Conservation (phyloP, 1,140 invertebrate species). For the Vanessa atalanta region DNA sequence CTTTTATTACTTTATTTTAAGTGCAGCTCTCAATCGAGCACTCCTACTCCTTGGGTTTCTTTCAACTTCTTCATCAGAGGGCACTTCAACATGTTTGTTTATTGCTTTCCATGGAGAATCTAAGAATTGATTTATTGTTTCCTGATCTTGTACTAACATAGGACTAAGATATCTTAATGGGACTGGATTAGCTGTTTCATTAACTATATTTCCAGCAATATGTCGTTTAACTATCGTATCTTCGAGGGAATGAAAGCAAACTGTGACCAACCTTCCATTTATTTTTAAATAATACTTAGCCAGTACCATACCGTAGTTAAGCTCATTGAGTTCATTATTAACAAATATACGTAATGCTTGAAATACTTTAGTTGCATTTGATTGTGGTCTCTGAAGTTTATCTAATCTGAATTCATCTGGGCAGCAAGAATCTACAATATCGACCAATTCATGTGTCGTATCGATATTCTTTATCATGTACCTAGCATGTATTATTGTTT, state of each 20-base stretch:
- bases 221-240: slow-evolving; percentile 97
- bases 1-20: slow-evolving; percentile 82
- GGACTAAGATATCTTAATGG: slow-evolving; percentile 85
- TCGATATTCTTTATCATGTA: slow-evolving; percentile 89
- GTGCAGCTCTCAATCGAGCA: slow-evolving; percentile 92
- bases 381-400: slow-evolving; percentile 87
- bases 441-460: slow-evolving; percentile 91
- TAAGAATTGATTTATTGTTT: slow-evolving; percentile 83
- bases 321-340: slow-evolving; percentile 98
- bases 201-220: slow-evolving; percentile 88
- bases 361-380: slow-evolving; percentile 95
- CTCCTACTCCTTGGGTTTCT: slow-evolving; percentile 92
- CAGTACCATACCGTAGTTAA: slow-evolving; percentile 93
- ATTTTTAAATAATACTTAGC: slow-evolving; percentile 89
- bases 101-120: slow-evolving; percentile 88
- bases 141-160: slow-evolving; percentile 78
- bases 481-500: slow-evolving; percentile 93
- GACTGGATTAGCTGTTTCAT: slow-evolving; percentile 84
- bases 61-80: slow-evolving; percentile 87
- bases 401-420: slow-evolving; percentile 83
- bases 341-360: slow-evolving; percentile 97
- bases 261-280: slow-evolving; percentile 88
- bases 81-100: slow-evolving; percentile 90
- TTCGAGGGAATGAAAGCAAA: slow-evolving; percentile 96
- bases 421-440: slow-evolving; percentile 87